Evolutionary conservation across 2,797 vertebrate species (phyloP), one percentile per base, ranked within the genome.

Genomic region (Dryobates pubescens): DNA sequence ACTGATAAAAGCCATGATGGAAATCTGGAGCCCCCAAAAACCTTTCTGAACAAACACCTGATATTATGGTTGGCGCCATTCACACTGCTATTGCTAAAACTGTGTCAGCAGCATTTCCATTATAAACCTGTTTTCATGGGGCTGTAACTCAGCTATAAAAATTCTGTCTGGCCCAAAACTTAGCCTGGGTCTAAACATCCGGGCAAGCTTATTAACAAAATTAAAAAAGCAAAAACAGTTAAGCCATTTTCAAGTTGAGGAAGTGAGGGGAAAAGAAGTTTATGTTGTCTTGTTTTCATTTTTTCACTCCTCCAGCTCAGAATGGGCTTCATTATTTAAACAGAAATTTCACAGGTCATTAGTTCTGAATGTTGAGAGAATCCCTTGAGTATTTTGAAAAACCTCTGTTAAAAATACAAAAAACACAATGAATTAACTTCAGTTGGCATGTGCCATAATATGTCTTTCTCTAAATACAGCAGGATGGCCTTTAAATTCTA

Each of bases 1-100:
- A 96, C 98, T 98, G 98, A 99, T 99, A 98, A 98, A 98, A 98
- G 98, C 98, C 96, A 71, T 96, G 96, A 97, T 97, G 98, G 98
- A 98, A 98, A 98, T 98, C 98, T 98, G 98, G 97, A 98, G 97
- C 97, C 97, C 93, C 96, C 95, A 92, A 96, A 97, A 97, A 96
- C 97, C 96, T 97, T 97, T 97, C 97, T 94, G 94, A 97, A 96
- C 96, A 97, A 91, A 94, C 96, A 97, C 96, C 96, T 97, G 97
- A 97, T 96, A 94, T 96, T 96, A 82, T 93, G 64, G 92, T 69
- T 57, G 94, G 86, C 82, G 20, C 69, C 74, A 67, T 65, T 91
- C 92, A 87, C 38, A 19, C 61, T 86, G 61, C 84, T 86, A n/a
- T 36, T 88, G 82, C 53, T 75, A 69, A 85, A 91, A 79, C 45